Evolutionary conservation across 2,888 invertebrate species (phyloP), one percentile per base, ranked within the genome.

Genomic region (Epinotia bilunana): DNA sequence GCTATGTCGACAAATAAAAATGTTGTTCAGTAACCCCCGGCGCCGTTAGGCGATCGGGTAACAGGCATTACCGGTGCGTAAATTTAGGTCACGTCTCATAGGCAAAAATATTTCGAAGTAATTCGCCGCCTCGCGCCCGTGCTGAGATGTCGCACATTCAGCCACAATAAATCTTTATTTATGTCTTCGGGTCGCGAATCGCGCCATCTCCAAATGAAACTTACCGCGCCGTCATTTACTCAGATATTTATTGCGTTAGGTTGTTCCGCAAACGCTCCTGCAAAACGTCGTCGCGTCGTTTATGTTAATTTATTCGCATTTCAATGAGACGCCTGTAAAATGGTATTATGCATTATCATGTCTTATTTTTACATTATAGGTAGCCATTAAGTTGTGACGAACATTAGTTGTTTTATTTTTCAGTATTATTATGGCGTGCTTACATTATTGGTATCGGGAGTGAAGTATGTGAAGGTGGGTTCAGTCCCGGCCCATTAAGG

Each of bases 221-320:
- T 83, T 82, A 83, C 81, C 78, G 79, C 79, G 78, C 79, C 80
- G 82, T 87, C 86, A 87, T 89, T 76, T 89, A 85, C 84, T 87
- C 83, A 84, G 82, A 86, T 88, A 91, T 90, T 91, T 90, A 90
- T 89, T 87, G 83, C 88, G 80, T 84, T 84, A 82, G 82, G 81
- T 83, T 82, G 84, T 86, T 83, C 85, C 83, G 82, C 83, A 84
- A 87, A 84, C 78, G 83, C 83, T 87, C 80, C 83, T 63, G 76
- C 78, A 81, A 85, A 86, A 83, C 80, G 81, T 85, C 85, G 84
- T 83, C 84, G 84, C 83, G 84, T 83, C 87, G 83, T 83, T 89
- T 91, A 90, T 90, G 89, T 87, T 90, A 91, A 92, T 92, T 89
- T 91, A 92, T 91, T 91, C 87, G 88, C 89, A 91, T 91, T 88